These are phyloP conservation scores for Goniozus legneri DNA, from an alignment of 1,140 invertebrate genomes.

Conservation along the genomic window DNA sequence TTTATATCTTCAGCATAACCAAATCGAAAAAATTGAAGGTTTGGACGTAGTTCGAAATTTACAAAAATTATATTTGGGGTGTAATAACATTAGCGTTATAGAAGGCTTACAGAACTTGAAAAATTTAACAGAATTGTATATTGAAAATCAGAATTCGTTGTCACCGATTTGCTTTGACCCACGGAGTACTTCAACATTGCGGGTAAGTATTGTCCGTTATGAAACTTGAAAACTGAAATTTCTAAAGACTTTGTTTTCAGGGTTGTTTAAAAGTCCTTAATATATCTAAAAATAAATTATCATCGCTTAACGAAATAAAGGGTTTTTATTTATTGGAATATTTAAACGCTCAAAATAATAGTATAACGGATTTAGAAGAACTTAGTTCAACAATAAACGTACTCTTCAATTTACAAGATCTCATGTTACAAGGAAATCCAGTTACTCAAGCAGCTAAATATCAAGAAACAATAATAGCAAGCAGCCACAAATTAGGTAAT, in stretches of 20 bases:
- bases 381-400: constrained; percentile 54
- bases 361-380: constrained; percentile 49
- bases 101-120: constrained; percentile 63
- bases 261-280: constrained; percentile 50
- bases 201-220: constrained; percentile 52
- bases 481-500: constrained; percentile 58
- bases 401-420: constrained; percentile 53
- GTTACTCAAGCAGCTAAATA: constrained; percentile 60
- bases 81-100: constrained; percentile 65
- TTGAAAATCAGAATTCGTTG: constrained; percentile 63
- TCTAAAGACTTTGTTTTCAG: constrained; percentile 34
- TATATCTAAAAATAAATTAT: constrained; percentile 54
- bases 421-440: constrained; percentile 61
- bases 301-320: constrained; percentile 42
- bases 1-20: constrained; percentile 68
- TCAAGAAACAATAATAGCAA: constrained; percentile 63
- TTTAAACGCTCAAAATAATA: constrained; percentile 54
- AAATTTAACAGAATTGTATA: constrained; percentile 63
- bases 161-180: constrained; percentile 65
- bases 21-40: constrained; percentile 63
- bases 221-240: background rate
- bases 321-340: constrained; percentile 45
- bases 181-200: constrained; percentile 56
- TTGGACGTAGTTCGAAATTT: constrained; percentile 58
- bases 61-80: constrained; percentile 64